Evolutionary conservation across 2,888 invertebrate genomes (phyloP).

Genomic region (Andrena marginata): DNA sequence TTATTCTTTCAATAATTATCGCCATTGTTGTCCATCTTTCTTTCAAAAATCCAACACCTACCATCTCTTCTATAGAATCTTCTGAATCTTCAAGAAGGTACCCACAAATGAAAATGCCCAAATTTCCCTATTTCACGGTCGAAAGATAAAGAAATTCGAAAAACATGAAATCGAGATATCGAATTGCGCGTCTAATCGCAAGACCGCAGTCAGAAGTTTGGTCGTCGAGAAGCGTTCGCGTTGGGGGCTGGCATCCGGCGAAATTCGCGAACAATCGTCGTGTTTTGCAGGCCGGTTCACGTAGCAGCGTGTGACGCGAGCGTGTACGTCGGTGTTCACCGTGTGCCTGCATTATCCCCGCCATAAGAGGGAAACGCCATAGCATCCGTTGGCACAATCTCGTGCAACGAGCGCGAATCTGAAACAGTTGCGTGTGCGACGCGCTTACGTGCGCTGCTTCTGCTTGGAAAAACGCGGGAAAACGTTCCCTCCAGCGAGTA

Average conservation of each 20-base stretch:
- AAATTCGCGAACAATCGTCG: slow-evolving; percentile 41
- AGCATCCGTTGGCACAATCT: slow-evolving; percentile 77
- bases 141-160: too few relatives aligned
- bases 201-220: not conserved
- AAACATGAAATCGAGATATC: not conserved
- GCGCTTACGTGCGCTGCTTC: slow-evolving; percentile 67
- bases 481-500: not conserved
- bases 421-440: slow-evolving; percentile 76
- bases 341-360: slow-evolving; percentile 73
- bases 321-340: slow-evolving; percentile 39
- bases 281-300: slow-evolving; percentile 32
- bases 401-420: slow-evolving; percentile 74
- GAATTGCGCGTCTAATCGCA: not conserved
- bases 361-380: slow-evolving; percentile 78
- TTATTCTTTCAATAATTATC: too few relatives aligned
- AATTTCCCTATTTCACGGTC: too few relatives aligned
- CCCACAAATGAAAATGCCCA: too few relatives aligned
- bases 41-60: too few relatives aligned
- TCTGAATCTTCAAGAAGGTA: too few relatives aligned
- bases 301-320: slow-evolving; percentile 42
- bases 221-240: not conserved
- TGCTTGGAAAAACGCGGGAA: slow-evolving; percentile 50
- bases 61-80: too few relatives aligned
- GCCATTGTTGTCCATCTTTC: too few relatives aligned
- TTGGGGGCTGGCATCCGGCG: slow-evolving; percentile 37